Evolutionary conservation across 2,888 invertebrate genomes (phyloP).

Genomic region (Perizoma flavofasciatum): DNA sequence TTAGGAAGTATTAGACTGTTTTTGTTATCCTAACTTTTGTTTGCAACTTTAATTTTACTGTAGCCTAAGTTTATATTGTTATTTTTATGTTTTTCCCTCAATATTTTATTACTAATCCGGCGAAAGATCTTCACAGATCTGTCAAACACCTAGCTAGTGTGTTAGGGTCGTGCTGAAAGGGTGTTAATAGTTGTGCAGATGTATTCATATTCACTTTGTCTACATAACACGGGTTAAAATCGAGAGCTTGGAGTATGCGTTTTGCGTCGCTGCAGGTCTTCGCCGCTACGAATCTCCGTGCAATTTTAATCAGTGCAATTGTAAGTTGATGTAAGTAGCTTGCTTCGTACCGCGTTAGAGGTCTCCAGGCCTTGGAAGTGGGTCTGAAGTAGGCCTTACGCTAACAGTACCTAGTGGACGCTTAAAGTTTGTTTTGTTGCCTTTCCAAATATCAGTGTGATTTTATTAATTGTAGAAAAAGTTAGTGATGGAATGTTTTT

Average conservation of each 20-base stretch:
- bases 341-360: slow-evolving; percentile 27
- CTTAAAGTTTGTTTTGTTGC: slow-evolving; percentile 79
- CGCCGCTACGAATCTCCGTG: slow-evolving; percentile 9
- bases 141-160: slow-evolving; percentile 12
- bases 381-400: slow-evolving; percentile 35
- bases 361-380: slow-evolving; percentile 7
- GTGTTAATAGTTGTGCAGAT: slow-evolving; percentile 21
- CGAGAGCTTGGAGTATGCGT: slow-evolving; percentile 15
- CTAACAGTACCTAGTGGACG: slow-evolving; percentile 76
- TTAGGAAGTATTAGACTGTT: slow-evolving; percentile 17
- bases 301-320: slow-evolving; percentile 12
- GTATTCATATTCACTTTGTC: slow-evolving; percentile 9
- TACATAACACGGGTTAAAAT: slow-evolving; percentile 6
- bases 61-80: slow-evolving; percentile 22
- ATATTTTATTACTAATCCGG: slow-evolving; percentile 23
- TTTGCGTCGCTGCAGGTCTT: slow-evolving; percentile 9
- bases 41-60: slow-evolving; percentile 19
- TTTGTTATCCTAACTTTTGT: slow-evolving; percentile 23
- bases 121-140: slow-evolving; percentile 13
- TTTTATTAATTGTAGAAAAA: slow-evolving; percentile 71
- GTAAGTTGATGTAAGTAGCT: slow-evolving; percentile 10
- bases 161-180: slow-evolving; percentile 18
- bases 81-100: slow-evolving; percentile 17
- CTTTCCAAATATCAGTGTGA: slow-evolving; percentile 81
- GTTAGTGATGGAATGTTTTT: slow-evolving; percentile 77